Base-by-base conservation (phyloP, 2,797 vertebrate genomes). In the Thamnophis elegans region DNA sequence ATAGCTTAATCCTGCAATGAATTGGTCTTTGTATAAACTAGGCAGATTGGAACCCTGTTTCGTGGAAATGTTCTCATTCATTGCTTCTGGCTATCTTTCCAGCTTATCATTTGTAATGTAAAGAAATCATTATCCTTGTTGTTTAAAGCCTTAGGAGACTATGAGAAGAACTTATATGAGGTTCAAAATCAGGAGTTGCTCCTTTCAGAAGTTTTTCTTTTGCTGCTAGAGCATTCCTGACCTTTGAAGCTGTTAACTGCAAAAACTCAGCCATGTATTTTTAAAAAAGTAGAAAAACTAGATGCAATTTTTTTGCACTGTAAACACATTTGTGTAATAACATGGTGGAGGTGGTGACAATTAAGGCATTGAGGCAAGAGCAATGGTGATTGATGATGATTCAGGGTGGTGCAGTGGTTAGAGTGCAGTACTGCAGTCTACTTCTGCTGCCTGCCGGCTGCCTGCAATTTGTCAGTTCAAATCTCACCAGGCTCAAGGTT, bases 161-260 rank as follows among this genome's bases (percentile, higher is more conserved):
- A 89, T 94, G 95, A 53, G 68, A 97, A 96, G 94, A 94, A 93
- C 96, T 95, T 87, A 59, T 95, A 92, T 93, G 92, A 96, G 95
- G 87, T 90, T 96, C 97, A 92, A 97, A 96, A 96, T 95, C 55
- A 91, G 87, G 82, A 56, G 96, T 96, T 96, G 93, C 95, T 96
- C 90, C 91, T 97, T 95, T 91, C 93, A 95, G 96, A 90, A 91
- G 68, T 87, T 87, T 73, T 32, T 87, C 90, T 89, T 26, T 5
- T 87, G 91, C 16, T 95, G 91, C 94, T 60, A 42, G 59, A 68
- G 1, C 6, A n/a, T 56, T 92, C 3, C 87, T 93, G 94, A 90
- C 55, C 91, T 20, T 93, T 89, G 20, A 92, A 93, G 60, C 18
- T 89, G 3, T 42, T 85, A 59, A 0, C 0, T 92, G 88, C 42